phyloP scores from a whole-genome alignment of 2,888 invertebrate genomes.

The Sinotaia quadrata region DNA sequence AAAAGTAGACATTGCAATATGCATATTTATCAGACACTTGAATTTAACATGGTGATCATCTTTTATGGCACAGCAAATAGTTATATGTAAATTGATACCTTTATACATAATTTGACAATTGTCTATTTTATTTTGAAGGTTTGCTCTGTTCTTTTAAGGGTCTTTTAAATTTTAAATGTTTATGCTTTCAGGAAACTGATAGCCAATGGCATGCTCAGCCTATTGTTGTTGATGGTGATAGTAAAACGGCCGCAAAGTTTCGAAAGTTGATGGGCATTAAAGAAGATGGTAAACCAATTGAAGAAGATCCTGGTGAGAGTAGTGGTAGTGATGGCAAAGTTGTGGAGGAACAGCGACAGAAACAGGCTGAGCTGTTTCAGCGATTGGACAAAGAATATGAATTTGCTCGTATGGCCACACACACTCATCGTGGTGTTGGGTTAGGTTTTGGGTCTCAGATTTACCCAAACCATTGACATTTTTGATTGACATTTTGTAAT shows the following conservation, averaged over 20 bases:
- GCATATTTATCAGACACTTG: too few relatives aligned
- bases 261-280: conserved; percentile 97
- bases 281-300: conserved; percentile 69
- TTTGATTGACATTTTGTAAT: conserved; percentile 36
- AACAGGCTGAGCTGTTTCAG: conserved; percentile 84
- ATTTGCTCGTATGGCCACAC: conserved; percentile 94
- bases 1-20: too few relatives aligned
- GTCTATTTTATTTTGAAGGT: too few relatives aligned
- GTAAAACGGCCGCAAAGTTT: conserved; percentile 93
- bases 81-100: too few relatives aligned
- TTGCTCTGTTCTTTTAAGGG: too few relatives aligned
- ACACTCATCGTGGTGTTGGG: conserved; percentile 86
- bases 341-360: conserved; percentile 59
- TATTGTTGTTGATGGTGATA: conserved; percentile 92
- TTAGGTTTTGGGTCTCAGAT: conserved; percentile 72
- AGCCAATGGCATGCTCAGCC: conserved; percentile 64
- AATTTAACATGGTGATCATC: too few relatives aligned
- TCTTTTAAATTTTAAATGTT: too few relatives aligned
- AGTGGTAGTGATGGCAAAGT: conserved; percentile 24
- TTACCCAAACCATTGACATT: conserved; percentile 49
- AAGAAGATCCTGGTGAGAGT: conserved; percentile 37
- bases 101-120: too few relatives aligned
- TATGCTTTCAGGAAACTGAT: conserved; percentile 49
- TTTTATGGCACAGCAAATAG: too few relatives aligned
- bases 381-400: conserved; percentile 97